Percentiles rank a stretch among this genome's conserved stretches.
These are phyloP conservation scores for Timandra comae DNA, from an alignment of 2,888 invertebrate genomes.

Conservation along the genomic window DNA sequence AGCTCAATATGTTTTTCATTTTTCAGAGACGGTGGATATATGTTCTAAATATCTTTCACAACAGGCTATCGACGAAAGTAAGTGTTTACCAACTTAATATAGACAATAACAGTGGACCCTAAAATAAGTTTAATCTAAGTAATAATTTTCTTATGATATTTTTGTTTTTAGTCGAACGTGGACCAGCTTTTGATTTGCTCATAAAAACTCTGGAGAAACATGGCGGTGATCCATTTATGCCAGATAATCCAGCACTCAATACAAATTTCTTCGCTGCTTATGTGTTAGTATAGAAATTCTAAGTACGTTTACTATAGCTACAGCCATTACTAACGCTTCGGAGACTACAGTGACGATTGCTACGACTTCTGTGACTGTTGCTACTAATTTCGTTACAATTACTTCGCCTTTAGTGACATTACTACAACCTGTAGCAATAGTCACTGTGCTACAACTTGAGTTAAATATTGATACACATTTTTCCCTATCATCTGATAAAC, in stretches of 20 bases:
- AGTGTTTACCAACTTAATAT: slow-evolving; percentile 20
- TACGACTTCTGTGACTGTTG: too few relatives aligned
- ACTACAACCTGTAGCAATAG: too few relatives aligned
- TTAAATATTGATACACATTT: too few relatives aligned
- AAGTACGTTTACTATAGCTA: too few relatives aligned
- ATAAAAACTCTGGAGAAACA: slow-evolving; percentile 35
- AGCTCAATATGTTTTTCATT: slow-evolving; percentile 3
- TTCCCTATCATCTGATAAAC: too few relatives aligned
- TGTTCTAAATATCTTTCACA: slow-evolving; percentile 55
- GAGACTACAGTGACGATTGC: too few relatives aligned
- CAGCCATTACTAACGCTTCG: too few relatives aligned
- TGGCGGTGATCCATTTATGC: slow-evolving; percentile 37
- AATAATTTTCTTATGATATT: not conserved
- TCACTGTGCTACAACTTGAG: too few relatives aligned
- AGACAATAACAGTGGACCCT: not conserved
- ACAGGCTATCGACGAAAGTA: slow-evolving; percentile 48
- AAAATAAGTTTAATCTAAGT: not conserved
- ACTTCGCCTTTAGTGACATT: too few relatives aligned
- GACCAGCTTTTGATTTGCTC: slow-evolving; percentile 51
- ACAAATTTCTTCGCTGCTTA: slow-evolving; percentile 40
- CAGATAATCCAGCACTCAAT: slow-evolving; percentile 28
- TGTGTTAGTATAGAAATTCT: slow-evolving; percentile 43
- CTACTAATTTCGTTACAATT: too few relatives aligned
- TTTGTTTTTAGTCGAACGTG: slow-evolving; percentile 52
- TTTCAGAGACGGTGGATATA: slow-evolving; percentile 47